Conservation (phyloP, 2,113 vertebrate genomes). For the Burhinus bistriatus region DNA sequence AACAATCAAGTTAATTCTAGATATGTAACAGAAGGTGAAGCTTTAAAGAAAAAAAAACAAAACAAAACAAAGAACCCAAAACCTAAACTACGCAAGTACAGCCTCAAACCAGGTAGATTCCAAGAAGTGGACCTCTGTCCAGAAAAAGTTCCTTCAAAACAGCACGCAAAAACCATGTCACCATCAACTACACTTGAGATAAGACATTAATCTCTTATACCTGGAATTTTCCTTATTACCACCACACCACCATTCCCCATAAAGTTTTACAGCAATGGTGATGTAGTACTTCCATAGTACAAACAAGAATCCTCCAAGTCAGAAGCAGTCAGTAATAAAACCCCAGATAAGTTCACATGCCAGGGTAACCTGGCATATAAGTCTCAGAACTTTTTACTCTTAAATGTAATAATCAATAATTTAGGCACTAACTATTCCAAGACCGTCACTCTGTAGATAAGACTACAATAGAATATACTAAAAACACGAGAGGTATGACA, state of each 20-base stretch:
- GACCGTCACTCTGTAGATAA: neutral
- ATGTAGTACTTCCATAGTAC: neutral
- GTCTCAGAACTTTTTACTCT: neutral
- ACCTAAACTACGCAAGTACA: neutral
- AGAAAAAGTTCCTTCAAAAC: neutral
- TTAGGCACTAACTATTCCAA: neutral
- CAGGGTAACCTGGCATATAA: neutral
- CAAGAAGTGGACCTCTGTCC: neutral
- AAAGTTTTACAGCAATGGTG: neutral
- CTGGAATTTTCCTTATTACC: neutral
- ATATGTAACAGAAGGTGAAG: neutral
- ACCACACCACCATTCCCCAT: neutral
- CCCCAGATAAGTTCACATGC: neutral
- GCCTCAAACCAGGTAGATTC: neutral
- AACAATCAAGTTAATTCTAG: neutral
- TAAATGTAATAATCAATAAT: neutral
- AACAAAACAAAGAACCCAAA: neutral
- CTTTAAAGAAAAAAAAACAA: neutral
- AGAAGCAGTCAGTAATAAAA: neutral
- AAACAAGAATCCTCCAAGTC: neutral
- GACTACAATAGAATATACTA: neutral
- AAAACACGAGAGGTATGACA: constrained; percentile 17
- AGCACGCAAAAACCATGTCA: neutral
- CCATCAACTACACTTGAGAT: neutral
- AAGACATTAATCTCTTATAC: neutral